A percentile compares a stretch with the other conserved stretches of the same genome.
These are phyloP conservation scores for Styela plicata DNA, from an alignment of 23 tunicate species.

Conservation along the genomic window DNA sequence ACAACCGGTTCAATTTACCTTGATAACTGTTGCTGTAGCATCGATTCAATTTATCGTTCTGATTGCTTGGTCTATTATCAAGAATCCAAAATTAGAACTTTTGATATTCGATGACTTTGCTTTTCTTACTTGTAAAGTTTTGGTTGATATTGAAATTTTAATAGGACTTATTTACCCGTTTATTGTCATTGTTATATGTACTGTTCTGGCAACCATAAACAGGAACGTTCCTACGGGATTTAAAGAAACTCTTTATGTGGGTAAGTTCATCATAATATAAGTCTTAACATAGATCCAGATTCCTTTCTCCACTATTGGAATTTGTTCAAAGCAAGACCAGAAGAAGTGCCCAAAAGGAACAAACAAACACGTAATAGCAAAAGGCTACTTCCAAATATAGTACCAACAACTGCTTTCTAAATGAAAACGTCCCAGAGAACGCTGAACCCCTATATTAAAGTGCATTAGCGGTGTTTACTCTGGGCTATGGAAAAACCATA, in stretches of 20 bases:
- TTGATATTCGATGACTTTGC: constrained; percentile 18
- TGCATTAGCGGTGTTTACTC: too few species aligned
- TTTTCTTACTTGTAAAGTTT: constrained; percentile 35
- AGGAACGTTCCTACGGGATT: constrained; percentile 64
- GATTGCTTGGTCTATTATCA: constrained; percentile 40
- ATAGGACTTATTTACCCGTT: constrained; percentile 47
- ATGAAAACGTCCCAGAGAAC: too few species aligned
- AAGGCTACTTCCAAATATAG: too few species aligned
- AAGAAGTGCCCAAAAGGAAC: too few species aligned
- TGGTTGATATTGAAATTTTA: constrained; percentile 17
- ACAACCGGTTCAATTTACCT: constrained; percentile 41
- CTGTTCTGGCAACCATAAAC: constrained; percentile 55
- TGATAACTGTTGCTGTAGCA: constrained; percentile 28
- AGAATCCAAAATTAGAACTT: constrained; percentile 18
- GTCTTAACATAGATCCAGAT: too few species aligned
- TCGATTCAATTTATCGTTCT: constrained; percentile 44
- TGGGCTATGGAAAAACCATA: too few species aligned
- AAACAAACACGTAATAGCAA: too few species aligned
- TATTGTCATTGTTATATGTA: constrained; percentile 38
- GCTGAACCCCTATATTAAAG: too few species aligned
- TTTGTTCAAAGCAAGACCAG: too few species aligned
- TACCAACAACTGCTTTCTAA: too few species aligned
- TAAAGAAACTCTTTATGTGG: constrained; percentile 45
- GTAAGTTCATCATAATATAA: constrained; percentile 39
- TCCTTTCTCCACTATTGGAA: too few species aligned